These are phyloP conservation scores for Clarias magur DNA, from an alignment of 2,113 vertebrate species.

Conservation along the genomic window DNA sequence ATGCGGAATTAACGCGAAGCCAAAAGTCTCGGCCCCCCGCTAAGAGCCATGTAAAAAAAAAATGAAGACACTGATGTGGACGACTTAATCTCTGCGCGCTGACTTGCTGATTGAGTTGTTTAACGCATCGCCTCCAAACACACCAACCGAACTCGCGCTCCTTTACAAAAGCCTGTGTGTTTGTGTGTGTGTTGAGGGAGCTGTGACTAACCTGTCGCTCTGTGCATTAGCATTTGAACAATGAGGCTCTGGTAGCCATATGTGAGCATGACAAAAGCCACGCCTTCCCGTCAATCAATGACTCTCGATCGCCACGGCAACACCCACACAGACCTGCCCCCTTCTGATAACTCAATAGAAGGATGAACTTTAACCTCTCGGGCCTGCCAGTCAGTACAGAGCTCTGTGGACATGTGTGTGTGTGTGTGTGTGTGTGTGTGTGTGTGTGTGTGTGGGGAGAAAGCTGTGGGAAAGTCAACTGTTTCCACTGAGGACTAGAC, in stretches of 20 bases:
- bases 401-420: conserved; percentile 21
- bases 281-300: conserved; percentile 60
- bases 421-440: conserved; percentile 30
- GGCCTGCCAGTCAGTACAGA: conserved; percentile 49
- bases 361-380: conserved; percentile 60
- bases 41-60: conserved; percentile 25
- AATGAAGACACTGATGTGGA: conserved; percentile 27
- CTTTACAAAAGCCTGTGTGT: conserved; percentile 55
- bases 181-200: conserved; percentile 32
- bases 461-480: conserved; percentile 54
- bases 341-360: conserved; percentile 73
- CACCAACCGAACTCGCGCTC: conserved; percentile 43
- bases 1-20: background rate
- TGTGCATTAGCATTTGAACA: conserved; percentile 65
- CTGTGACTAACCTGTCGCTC: conserved; percentile 57
- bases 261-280: conserved; percentile 56
- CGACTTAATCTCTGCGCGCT: conserved; percentile 30
- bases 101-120: conserved; percentile 47
- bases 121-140: conserved; percentile 31
- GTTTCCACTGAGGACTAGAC: conserved; percentile 39
- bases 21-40: conserved; percentile 3
- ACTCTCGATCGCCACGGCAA: conserved; percentile 46
- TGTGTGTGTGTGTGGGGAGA: conserved; percentile 21
- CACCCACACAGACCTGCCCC: conserved; percentile 61
- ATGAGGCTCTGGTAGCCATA: conserved; percentile 59